phyloP scores from a whole-genome alignment of 2,113 vertebrate genomes.

The Orthonyx spaldingii region DNA sequence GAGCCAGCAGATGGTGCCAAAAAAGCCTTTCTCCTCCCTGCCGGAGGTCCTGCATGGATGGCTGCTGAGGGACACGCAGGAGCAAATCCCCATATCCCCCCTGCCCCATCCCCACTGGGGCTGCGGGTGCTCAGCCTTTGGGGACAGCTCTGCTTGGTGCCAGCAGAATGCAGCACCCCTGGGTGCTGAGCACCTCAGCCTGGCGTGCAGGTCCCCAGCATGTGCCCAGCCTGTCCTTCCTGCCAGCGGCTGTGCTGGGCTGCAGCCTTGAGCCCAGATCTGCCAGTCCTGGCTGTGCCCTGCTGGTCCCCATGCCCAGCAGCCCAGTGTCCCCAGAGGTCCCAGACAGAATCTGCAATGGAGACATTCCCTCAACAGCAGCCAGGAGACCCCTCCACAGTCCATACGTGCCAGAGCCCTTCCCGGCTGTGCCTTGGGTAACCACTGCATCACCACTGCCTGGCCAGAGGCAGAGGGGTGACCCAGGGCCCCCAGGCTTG shows the following conservation, averaged over 20 bases:
- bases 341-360: neutral
- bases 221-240: neutral
- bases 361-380: neutral
- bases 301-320: neutral
- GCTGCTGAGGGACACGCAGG: neutral
- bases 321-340: neutral
- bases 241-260: neutral
- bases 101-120: neutral
- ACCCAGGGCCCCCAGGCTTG: neutral
- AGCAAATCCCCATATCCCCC: neutral
- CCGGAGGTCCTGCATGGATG: fast-evolving
- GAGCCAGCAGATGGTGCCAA: neutral
- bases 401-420: neutral
- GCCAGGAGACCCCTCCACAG: neutral
- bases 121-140: fast-evolving
- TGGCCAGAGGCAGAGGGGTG: neutral
- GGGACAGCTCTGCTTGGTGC: neutral
- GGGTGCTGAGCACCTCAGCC: neutral
- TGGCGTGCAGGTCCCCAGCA: fast-evolving
- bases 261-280: neutral
- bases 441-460: neutral
- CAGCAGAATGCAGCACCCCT: neutral
- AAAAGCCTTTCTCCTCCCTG: neutral
- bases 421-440: neutral
- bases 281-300: neutral